Percentiles rank a stretch among this genome's conserved stretches.
phyloP scores from a whole-genome alignment of 2,113 vertebrate genomes.

The Brachirus orientalis region DNA sequence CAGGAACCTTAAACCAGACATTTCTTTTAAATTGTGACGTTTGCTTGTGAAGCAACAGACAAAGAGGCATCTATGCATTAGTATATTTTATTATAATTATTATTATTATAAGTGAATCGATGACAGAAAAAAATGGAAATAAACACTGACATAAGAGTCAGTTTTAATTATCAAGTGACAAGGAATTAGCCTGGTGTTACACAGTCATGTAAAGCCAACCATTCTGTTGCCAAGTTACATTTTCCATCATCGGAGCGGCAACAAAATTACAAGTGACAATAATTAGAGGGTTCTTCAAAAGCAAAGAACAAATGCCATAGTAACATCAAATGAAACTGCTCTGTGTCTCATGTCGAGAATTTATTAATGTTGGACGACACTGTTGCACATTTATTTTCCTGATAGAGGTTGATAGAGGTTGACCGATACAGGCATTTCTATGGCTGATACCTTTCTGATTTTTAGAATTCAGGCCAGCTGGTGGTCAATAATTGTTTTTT shows the following conservation, averaged over 20 bases:
- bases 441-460: too few relatives aligned
- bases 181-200: constrained; percentile 41
- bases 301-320: constrained; percentile 60
- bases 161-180: constrained; percentile 55
- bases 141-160: constrained; percentile 50
- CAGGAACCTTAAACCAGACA: too few relatives aligned
- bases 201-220: constrained; percentile 41
- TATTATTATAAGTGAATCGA: too few relatives aligned
- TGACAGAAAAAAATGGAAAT: background rate
- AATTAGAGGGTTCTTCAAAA: constrained; percentile 68
- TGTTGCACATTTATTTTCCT: too few relatives aligned
- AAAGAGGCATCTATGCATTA: too few relatives aligned
- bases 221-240: constrained; percentile 68
- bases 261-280: constrained; percentile 76
- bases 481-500: too few relatives aligned
- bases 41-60: too few relatives aligned
- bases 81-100: too few relatives aligned
- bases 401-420: too few relatives aligned
- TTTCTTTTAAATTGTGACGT: too few relatives aligned
- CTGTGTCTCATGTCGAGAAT: constrained; percentile 54
- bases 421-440: too few relatives aligned
- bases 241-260: constrained; percentile 55
- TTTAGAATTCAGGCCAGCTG: too few relatives aligned
- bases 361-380: constrained; percentile 59
- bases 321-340: constrained; percentile 69